Evolutionary conservation across 1,140 invertebrate species (phyloP).

Genomic region (Adoxophyes honmai): DNA sequence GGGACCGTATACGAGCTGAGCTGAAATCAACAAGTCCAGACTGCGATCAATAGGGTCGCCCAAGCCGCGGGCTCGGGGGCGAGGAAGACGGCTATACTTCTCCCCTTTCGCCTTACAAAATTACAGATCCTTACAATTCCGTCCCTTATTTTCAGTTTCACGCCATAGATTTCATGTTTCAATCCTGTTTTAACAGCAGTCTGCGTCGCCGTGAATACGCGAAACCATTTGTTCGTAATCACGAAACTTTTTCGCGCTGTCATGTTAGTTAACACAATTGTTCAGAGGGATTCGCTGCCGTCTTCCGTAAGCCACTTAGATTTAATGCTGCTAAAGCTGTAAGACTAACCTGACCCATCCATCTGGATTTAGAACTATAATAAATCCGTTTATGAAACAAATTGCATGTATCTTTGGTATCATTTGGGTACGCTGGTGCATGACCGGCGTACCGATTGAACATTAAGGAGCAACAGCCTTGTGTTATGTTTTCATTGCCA

Average conservation of each 20-base stretch:
- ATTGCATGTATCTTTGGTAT: background rate
- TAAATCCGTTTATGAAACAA: too few species aligned
- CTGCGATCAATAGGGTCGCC: slow-evolving; percentile 64
- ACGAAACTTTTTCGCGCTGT: too few species aligned
- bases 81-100: slow-evolving; percentile 39
- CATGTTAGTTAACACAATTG: too few species aligned
- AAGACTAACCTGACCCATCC: too few species aligned
- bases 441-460: background rate
- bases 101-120: slow-evolving; percentile 30
- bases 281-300: too few species aligned
- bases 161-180: slow-evolving; percentile 13
- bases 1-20: slow-evolving; percentile 29
- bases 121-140: slow-evolving; percentile 17
- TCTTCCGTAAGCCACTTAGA: too few species aligned
- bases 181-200: background rate
- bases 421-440: background rate
- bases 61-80: slow-evolving; percentile 41
- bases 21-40: slow-evolving; percentile 71
- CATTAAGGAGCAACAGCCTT: background rate
- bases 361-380: too few species aligned
- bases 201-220: background rate
- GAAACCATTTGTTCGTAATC: background rate
- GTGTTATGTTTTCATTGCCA: background rate
- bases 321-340: too few species aligned
- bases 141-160: slow-evolving; percentile 13